phyloP scores from a whole-genome alignment of 2,113 vertebrate genomes.

The Pandion haliaetus region DNA sequence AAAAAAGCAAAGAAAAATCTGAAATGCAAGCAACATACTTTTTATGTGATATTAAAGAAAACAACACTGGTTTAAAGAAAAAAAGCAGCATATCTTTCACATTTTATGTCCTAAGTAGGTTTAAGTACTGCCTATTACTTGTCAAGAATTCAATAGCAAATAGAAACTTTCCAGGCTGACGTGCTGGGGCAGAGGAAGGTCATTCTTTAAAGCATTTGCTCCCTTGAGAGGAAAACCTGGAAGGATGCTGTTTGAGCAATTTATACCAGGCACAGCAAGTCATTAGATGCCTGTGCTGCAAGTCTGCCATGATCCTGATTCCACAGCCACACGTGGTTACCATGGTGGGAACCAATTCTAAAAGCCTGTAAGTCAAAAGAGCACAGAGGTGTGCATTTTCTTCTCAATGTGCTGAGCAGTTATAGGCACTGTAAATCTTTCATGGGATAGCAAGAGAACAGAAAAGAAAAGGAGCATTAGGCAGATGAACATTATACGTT shows the following conservation, averaged over 20 bases:
- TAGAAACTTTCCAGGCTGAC: constrained; percentile 67
- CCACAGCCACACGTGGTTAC: constrained; percentile 33
- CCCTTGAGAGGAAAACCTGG: constrained; percentile 69
- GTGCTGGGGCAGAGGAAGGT: constrained; percentile 60
- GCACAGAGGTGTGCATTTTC: neutral
- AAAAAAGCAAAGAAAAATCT: neutral
- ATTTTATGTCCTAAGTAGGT: constrained; percentile 52
- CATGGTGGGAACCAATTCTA: constrained; percentile 3
- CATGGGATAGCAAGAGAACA: neutral
- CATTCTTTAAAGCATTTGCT: constrained; percentile 66
- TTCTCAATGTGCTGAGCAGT: neutral
- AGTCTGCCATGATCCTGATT: constrained; percentile 29
- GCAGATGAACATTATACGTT: neutral
- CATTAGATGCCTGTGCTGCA: constrained; percentile 50
- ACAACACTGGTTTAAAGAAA: neutral
- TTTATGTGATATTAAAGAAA: constrained; percentile 12
- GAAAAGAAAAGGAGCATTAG: neutral
- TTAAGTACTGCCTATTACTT: constrained; percentile 66
- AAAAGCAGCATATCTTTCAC: neutral
- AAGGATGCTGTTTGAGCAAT: constrained; percentile 71
- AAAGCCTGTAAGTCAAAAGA: neutral
- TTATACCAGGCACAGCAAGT: constrained; percentile 61
- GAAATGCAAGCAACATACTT: neutral
- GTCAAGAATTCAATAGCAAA: constrained; percentile 67
- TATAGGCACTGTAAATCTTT: neutral